phyloP scores from a whole-genome alignment of 1,140 invertebrate species.

The Drosophila ambigua region DNA sequence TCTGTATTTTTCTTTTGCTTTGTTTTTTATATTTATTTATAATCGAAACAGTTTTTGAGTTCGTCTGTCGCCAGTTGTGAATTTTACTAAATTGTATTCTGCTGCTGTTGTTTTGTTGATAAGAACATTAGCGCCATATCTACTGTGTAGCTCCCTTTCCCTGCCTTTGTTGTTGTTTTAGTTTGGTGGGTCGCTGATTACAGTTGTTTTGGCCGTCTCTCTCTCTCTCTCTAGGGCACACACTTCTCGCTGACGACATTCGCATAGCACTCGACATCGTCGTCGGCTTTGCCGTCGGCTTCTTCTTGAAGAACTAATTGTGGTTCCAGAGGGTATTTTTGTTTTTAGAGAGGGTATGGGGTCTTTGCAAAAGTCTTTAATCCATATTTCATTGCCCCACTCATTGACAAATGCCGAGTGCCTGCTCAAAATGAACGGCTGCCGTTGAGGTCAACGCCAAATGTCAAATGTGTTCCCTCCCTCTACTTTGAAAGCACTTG shows the following conservation, averaged over 20 bases:
- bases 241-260: constrained; percentile 20
- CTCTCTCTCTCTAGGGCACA: not conserved
- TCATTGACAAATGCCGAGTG: constrained; percentile 48
- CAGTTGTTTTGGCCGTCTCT: constrained; percentile 19
- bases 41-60: constrained; percentile 15
- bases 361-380: constrained; percentile 11
- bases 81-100: constrained; percentile 37
- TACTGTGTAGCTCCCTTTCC: constrained; percentile 13
- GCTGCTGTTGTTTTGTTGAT: constrained; percentile 40
- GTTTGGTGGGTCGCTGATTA: constrained; percentile 40
- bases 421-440: not conserved
- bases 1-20: constrained; percentile 28
- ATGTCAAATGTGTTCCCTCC: constrained; percentile 42
- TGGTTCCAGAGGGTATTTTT: not conserved
- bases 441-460: constrained; percentile 60
- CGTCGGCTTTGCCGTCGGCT: constrained; percentile 1
- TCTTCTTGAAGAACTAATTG: constrained; percentile 39
- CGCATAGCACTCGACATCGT: not conserved
- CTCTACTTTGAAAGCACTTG: not conserved
- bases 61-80: constrained; percentile 26
- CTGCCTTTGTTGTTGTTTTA: constrained; percentile 17
- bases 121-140: constrained; percentile 62
- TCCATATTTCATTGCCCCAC: constrained; percentile 52
- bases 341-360: constrained; percentile 2
- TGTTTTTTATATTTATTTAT: constrained; percentile 6